phyloP scores from a whole-genome alignment of 2,888 invertebrate genomes.

The Eulithis prunata region DNA sequence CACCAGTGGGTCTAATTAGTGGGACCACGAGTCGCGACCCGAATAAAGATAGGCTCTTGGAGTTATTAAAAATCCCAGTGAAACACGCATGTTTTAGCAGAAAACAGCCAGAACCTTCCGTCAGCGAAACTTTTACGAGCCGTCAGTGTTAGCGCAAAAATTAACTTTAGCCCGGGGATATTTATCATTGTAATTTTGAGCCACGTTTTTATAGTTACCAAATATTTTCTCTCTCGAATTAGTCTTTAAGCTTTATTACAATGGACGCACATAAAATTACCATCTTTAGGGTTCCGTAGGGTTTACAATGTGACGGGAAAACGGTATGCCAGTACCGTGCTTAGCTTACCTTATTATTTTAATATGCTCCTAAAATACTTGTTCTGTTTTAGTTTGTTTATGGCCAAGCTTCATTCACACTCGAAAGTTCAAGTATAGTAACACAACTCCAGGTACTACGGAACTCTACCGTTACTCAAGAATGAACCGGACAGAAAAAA shows the following conservation, averaged over 20 bases:
- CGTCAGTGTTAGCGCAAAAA: constrained; percentile 36
- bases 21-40: too few species aligned
- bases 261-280: constrained; percentile 59
- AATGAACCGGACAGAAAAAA: too few species aligned
- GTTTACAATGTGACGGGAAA: constrained; percentile 25
- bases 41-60: too few species aligned
- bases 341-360: constrained; percentile 9
- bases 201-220: constrained; percentile 52
- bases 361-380: not conserved
- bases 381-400: too few species aligned
- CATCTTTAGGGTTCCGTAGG: constrained; percentile 47
- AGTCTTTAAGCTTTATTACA: constrained; percentile 57
- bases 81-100: constrained; percentile 6
- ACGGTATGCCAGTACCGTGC: constrained; percentile 9
- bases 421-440: too few species aligned
- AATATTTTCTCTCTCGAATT: constrained; percentile 55
- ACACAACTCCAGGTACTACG: too few species aligned
- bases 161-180: constrained; percentile 39
- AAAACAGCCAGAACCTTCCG: constrained; percentile 16
- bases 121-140: constrained; percentile 29
- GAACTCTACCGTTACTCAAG: too few species aligned
- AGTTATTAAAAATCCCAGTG: not conserved
- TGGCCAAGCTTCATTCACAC: too few species aligned
- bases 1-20: too few species aligned
- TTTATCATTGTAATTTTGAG: constrained; percentile 49